Base-by-base conservation (phyloP, 2,888 invertebrate genomes). In the Atethmia centrago region DNA sequence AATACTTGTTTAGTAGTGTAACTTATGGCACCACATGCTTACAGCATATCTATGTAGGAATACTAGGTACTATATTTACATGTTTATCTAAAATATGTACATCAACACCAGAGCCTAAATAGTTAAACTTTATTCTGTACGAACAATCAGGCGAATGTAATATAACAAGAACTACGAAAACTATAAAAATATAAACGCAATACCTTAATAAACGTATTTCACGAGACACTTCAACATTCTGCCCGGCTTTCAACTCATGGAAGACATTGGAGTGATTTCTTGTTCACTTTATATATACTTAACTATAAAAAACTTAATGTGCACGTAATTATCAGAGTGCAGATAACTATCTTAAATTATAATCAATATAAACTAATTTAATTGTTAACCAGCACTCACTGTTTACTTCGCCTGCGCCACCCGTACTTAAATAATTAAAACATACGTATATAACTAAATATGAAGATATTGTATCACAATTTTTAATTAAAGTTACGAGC, bases 1-100 rank as follows among this genome's bases (percentile, higher is more conserved):
- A 93, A 81, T 92, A 93, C 91, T 93, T 90, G 91, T 90, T 89
- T 90, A 93, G 93, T 92, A 93, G 92, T 94, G 93, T 93, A 92
- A 92, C 91, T 92, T 95, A 96, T 96, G 96, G 96, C 96, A 96
- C 96, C 93, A 92, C 93, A 95, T 95, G 96, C 96, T 95, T 95
- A 94, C 82, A 96, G 95, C 95, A 95, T 92, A 92, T 88, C 89
- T 87, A 89, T 88, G 58, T 67, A 59, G 71, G 74, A 67, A 73
- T n/a, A n/a, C n/a, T n/a, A n/a, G n/a, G n/a, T n/a, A 75, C 87
- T 86, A 87, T 92, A 94, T 93, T 89, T 93, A 93, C 92, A 94
- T 80, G 86, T 90, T 88, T 81, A 28, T 71, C 81, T 87, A 84
- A 75, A 83, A 83, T 90, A 88, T 84, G 86, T 86, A 88, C 89